phyloP scores from a whole-genome alignment of 2,113 vertebrate species.

The Scolopax mira region DNA sequence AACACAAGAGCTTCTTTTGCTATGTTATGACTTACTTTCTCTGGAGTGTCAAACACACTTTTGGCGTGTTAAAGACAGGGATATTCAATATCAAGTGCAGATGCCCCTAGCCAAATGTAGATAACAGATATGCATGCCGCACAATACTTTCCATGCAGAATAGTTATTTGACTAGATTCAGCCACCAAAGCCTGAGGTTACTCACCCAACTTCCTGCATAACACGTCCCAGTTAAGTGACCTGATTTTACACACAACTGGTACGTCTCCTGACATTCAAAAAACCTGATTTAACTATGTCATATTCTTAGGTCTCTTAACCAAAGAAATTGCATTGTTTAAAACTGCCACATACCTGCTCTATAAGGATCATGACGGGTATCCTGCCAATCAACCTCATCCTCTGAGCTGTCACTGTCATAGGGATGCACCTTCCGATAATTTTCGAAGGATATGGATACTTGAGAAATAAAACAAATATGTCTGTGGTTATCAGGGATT shows the following conservation, averaged over 20 bases:
- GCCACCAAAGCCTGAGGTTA: not conserved
- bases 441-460: slow-evolving; percentile 99
- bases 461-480: slow-evolving; percentile 64
- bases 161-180: not conserved
- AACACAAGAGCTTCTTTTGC: not conserved
- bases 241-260: not conserved
- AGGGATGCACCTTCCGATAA: slow-evolving; percentile 93
- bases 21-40: not conserved
- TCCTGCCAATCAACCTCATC: slow-evolving; percentile 99
- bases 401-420: slow-evolving; percentile 93
- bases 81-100: not conserved
- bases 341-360: slow-evolving; percentile 76
- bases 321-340: not conserved
- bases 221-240: not conserved
- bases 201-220: not conserved
- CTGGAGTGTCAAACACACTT: not conserved
- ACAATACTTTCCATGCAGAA: not conserved
- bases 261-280: not conserved
- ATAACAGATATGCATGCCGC: not conserved
- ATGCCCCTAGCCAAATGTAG: not conserved
- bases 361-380: slow-evolving; percentile 91
- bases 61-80: not conserved
- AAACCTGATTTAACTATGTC: not conserved
- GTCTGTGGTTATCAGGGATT: not conserved
- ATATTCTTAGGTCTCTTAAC: not conserved